Conservation (phyloP, 1,140 invertebrate genomes). For the Drosophila willistoni region DNA sequence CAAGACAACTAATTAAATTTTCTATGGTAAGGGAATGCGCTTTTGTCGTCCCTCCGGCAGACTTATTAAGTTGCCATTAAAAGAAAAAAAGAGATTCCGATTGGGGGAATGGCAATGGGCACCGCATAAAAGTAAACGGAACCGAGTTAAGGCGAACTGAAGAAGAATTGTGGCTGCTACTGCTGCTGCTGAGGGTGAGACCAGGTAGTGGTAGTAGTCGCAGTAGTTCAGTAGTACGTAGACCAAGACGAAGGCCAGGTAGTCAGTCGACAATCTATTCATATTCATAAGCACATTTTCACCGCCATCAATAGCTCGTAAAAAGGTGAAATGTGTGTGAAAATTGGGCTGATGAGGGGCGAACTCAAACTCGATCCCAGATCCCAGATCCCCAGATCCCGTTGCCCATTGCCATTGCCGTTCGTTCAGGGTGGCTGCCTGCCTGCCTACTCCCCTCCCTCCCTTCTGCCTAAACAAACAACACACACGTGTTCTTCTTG, state of each 20-base stretch:
- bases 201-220: not conserved
- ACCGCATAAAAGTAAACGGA: not conserved
- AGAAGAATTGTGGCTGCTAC: not conserved
- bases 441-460: conserved; percentile 3
- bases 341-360: conserved; percentile 21
- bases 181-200: not conserved
- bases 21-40: conserved; percentile 28
- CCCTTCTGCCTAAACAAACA: not conserved
- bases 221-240: not conserved
- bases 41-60: conserved; percentile 22
- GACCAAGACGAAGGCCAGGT: conserved; percentile 11
- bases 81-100: not conserved
- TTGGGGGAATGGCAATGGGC: not conserved
- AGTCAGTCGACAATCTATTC: conserved; percentile 13
- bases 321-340: conserved; percentile 28
- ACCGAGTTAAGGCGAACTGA: not conserved
- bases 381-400: conserved; percentile 4
- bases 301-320: conserved; percentile 27
- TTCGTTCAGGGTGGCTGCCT: conserved; percentile 14
- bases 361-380: not conserved
- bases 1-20: conserved; percentile 33
- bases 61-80: conserved; percentile 30
- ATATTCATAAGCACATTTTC: conserved; percentile 29
- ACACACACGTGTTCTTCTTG: conserved; percentile 18
- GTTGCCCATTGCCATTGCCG: conserved; percentile 3